Percentiles rank a stretch among this genome's conserved stretches.
Evolutionary conservation across 2,888 invertebrate species (phyloP).

Genomic region (Drosophila monieri): DNA sequence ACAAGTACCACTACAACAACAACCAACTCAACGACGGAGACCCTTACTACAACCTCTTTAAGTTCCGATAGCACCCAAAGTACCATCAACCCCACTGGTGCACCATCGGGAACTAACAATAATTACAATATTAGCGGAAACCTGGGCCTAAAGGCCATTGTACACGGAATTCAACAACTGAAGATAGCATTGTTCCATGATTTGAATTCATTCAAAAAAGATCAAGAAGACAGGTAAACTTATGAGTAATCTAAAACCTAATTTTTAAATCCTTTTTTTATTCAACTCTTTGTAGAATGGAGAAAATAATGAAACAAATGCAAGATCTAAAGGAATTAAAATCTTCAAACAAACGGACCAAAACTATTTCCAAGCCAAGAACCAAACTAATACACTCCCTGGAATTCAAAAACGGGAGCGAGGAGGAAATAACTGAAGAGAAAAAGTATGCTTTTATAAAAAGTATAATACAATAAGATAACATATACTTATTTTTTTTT

Average conservation of each 20-base stretch:
- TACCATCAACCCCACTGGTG: background rate
- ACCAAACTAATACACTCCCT: background rate
- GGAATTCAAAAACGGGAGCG: background rate
- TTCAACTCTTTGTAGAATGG: background rate
- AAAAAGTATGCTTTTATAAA: background rate
- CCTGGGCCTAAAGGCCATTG: background rate
- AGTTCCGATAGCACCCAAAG: background rate
- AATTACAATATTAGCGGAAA: background rate
- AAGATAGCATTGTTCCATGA: background rate
- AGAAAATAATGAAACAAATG: background rate
- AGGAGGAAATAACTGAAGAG: background rate
- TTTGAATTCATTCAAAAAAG: slow-evolving; percentile 3
- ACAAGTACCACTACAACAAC: background rate
- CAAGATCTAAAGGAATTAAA: background rate
- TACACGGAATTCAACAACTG: slow-evolving; percentile 1
- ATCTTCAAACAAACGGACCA: background rate
- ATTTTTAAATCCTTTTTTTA: background rate
- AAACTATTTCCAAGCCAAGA: background rate
- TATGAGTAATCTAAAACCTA: background rate
- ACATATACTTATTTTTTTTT: too few species aligned
- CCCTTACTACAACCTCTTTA: background rate
- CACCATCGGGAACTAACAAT: background rate
- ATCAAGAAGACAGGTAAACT: slow-evolving; percentile 1
- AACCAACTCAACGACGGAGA: background rate
- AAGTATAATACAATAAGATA: background rate